Conservation (phyloP, 2,113 vertebrate genomes). For the Callochromis pleurospilus region DNA sequence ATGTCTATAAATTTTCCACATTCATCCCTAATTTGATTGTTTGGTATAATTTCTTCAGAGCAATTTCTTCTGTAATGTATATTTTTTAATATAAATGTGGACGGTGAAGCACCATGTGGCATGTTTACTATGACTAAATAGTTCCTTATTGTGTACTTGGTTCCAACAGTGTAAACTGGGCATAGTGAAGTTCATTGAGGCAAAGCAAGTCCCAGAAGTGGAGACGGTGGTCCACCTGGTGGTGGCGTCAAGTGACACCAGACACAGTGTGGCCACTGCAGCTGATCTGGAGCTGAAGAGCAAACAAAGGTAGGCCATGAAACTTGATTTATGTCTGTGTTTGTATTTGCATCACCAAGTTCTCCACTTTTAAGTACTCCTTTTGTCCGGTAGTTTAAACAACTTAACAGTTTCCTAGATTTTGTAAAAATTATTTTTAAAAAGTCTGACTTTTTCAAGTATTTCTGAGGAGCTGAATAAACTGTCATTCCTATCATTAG, state of each 20-base stretch:
- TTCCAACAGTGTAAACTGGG: constrained; percentile 88
- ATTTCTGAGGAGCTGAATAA: background rate
- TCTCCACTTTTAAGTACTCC: background rate
- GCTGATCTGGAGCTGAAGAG: constrained; percentile 95
- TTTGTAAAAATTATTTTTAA: background rate
- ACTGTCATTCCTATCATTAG: background rate
- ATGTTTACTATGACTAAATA: background rate
- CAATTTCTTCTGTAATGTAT: background rate
- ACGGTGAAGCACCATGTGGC: rapidly evolving
- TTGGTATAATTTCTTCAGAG: background rate
- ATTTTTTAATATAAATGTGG: background rate
- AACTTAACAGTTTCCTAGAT: background rate
- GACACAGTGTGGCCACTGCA: constrained; percentile 93
- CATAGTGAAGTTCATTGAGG: constrained; percentile 96
- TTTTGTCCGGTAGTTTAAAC: background rate
- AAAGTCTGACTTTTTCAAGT: background rate
- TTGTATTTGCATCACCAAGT: background rate
- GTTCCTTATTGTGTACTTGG: background rate
- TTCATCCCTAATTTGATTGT: background rate
- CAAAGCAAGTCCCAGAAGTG: constrained; percentile 91
- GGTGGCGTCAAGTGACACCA: constrained; percentile 93
- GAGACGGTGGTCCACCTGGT: constrained; percentile 94
- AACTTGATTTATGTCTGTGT: background rate
- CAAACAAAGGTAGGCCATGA: constrained; percentile 83
- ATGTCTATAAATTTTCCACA: background rate